These are phyloP conservation scores for Proterorhinus semilunaris DNA, from an alignment of 2,113 vertebrate species.

Conservation along the genomic window DNA sequence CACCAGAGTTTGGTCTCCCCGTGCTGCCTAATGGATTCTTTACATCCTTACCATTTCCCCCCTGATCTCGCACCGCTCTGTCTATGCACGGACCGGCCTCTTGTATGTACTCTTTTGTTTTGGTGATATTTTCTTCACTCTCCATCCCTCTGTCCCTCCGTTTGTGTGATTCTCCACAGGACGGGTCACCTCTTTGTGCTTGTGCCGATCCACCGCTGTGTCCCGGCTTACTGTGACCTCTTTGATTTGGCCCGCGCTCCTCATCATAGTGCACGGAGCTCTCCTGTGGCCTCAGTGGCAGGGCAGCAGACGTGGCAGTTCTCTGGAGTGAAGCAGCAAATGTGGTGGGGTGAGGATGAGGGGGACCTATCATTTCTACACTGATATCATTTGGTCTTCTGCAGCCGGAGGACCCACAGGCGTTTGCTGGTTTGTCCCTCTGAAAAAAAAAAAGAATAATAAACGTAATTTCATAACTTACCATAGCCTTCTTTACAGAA, in stretches of 20 bases:
- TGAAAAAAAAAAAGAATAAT: slow-evolving; percentile 22
- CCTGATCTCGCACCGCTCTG: neutral
- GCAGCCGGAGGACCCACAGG: slow-evolving; percentile 55
- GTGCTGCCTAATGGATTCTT: slow-evolving; percentile 1
- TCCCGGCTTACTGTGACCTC: slow-evolving; percentile 11
- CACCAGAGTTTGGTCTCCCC: neutral
- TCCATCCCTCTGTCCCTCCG: slow-evolving; percentile 20
- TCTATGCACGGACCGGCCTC: slow-evolving; percentile 13
- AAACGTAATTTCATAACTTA: neutral
- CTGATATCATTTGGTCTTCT: slow-evolving; percentile 46
- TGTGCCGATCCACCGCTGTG: slow-evolving; percentile 18
- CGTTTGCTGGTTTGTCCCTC: slow-evolving; percentile 61
- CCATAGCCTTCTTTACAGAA: too few relatives aligned
- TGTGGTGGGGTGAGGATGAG: slow-evolving; percentile 14
- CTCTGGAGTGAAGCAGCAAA: slow-evolving; percentile 19
- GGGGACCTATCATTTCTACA: slow-evolving; percentile 20
- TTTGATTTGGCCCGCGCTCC: slow-evolving; percentile 24
- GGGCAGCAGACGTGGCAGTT: slow-evolving; percentile 1
- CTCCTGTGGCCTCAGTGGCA: slow-evolving; percentile 26
- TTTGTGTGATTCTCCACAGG: slow-evolving; percentile 45
- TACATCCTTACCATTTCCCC: slow-evolving; percentile 15
- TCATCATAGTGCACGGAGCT: slow-evolving; percentile 24
- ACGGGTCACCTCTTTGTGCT: slow-evolving; percentile 11
- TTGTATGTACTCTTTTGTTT: slow-evolving; percentile 28
- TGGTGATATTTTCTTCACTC: slow-evolving; percentile 20